These are phyloP conservation scores for Lottia gigantea DNA, from an alignment of 2,888 invertebrate genomes.

Conservation along the genomic window DNA sequence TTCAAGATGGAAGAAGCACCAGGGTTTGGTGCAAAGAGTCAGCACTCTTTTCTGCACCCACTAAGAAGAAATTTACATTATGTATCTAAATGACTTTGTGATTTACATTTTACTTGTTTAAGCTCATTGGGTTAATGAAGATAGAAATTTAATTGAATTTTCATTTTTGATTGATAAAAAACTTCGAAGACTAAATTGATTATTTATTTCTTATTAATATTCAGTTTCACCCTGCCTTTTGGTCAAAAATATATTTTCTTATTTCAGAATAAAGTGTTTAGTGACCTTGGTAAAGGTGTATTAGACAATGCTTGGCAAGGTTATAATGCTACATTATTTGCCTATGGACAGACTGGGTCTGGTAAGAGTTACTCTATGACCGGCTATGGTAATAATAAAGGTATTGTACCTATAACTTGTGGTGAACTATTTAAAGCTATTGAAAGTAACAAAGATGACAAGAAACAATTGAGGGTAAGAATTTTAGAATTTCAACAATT, in stretches of 20 bases:
- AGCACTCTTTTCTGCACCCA: too few species aligned
- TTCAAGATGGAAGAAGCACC: too few species aligned
- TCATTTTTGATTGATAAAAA: too few species aligned
- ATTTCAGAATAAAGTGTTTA: slow-evolving; percentile 47
- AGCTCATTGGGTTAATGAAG: too few species aligned
- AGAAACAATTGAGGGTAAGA: slow-evolving; percentile 50
- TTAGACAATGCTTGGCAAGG: slow-evolving; percentile 63
- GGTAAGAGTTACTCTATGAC: slow-evolving; percentile 64
- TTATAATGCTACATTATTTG: slow-evolving; percentile 62
- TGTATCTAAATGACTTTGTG: too few species aligned
- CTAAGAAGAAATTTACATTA: too few species aligned
- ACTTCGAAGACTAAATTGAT: too few species aligned
- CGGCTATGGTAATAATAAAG: slow-evolving; percentile 59
- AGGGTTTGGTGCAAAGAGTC: too few species aligned
- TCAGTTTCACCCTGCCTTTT: too few species aligned
- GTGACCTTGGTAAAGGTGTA: slow-evolving; percentile 55
- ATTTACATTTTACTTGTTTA: too few species aligned
- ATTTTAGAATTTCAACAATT: not conserved
- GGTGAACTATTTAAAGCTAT: slow-evolving; percentile 55
- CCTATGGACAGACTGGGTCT: slow-evolving; percentile 63
- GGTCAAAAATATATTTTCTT: not conserved
- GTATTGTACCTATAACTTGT: slow-evolving; percentile 58
- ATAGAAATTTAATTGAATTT: too few species aligned
- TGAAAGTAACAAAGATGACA: slow-evolving; percentile 41
- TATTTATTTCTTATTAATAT: too few species aligned